Percentiles rank a stretch among this genome's conserved stretches.
Conservation (phyloP, 2,797 vertebrate genomes). For the Arnoldichthys spilopterus region DNA sequence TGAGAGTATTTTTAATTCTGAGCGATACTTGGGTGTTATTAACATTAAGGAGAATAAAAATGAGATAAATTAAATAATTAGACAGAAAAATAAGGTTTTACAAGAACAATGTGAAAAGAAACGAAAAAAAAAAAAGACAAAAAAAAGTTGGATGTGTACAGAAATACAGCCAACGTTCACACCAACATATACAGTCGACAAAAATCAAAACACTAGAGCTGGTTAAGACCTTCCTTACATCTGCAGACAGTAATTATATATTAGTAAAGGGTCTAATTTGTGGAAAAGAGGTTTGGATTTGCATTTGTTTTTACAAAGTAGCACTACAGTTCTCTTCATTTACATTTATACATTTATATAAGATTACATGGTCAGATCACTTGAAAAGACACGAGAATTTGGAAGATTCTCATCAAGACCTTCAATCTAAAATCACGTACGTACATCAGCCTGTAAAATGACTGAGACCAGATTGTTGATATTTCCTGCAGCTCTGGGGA, state of each 20-base stretch:
- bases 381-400: neutral
- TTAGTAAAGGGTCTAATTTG: conserved; percentile 12
- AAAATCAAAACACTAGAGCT: conserved; percentile 9
- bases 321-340: conserved; percentile 28
- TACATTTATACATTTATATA: conserved; percentile 36
- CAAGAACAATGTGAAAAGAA: neutral
- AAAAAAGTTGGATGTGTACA: neutral
- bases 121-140: neutral
- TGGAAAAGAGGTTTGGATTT: conserved; percentile 25
- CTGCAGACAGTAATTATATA: conserved; percentile 31
- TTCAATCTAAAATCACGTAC: neutral
- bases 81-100: conserved; percentile 18
- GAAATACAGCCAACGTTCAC: conserved; percentile 15
- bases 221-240: conserved; percentile 17
- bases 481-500: neutral
- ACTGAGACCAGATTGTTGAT: neutral
- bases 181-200: conserved; percentile 13
- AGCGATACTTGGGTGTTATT: conserved; percentile 17
- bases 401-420: neutral
- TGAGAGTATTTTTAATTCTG: conserved; percentile 19
- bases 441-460: conserved; percentile 18
- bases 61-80: conserved; percentile 25
- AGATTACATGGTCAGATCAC: conserved; percentile 9
- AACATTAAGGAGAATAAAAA: conserved; percentile 19
- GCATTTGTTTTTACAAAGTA: conserved; percentile 26